These are phyloP conservation scores for Dryas iulia DNA, from an alignment of 1,140 invertebrate species.

Conservation along the genomic window DNA sequence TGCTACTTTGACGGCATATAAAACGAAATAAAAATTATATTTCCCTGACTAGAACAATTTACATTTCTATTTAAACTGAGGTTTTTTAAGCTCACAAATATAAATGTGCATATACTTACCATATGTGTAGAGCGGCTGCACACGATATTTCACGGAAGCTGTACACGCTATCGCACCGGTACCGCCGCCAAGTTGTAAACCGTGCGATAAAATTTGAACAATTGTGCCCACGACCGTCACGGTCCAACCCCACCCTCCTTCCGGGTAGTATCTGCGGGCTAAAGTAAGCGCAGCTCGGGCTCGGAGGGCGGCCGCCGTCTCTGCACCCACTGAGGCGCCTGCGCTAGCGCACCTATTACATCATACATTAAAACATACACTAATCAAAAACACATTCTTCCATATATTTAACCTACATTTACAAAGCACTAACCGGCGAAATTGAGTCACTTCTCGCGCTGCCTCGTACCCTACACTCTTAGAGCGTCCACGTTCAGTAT, in stretches of 20 bases:
- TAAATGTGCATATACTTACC: conserved; percentile 49
- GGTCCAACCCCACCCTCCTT: conserved; percentile 92
- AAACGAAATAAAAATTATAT: no score
- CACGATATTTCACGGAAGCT: conserved; percentile 61
- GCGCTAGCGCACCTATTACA: conserved; percentile 71
- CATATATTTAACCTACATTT: conserved; percentile 4
- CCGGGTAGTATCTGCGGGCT: conserved; percentile 87
- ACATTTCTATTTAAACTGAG: no score
- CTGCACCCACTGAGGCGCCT: conserved; percentile 63
- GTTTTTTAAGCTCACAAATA: no score
- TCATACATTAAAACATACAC: conserved; percentile 41
- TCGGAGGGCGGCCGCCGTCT: conserved; percentile 72
- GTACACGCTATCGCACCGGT: conserved; percentile 66
- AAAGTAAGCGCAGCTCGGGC: conserved; percentile 73
- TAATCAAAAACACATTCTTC: conserved; percentile 1
- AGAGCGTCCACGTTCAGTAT: conserved; percentile 63
- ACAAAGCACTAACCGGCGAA: conserved; percentile 71
- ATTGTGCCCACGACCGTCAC: conserved; percentile 85
- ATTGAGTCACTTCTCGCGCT: conserved; percentile 70
- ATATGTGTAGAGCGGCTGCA: conserved; percentile 64
- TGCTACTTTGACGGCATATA: no score
- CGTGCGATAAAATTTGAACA: conserved; percentile 84
- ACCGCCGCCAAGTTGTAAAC: conserved; percentile 82
- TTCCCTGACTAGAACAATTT: no score
- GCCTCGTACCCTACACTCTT: conserved; percentile 75